phyloP scores from a whole-genome alignment of 2,797 vertebrate genomes.

The Coccyzus lansbergi region DNA sequence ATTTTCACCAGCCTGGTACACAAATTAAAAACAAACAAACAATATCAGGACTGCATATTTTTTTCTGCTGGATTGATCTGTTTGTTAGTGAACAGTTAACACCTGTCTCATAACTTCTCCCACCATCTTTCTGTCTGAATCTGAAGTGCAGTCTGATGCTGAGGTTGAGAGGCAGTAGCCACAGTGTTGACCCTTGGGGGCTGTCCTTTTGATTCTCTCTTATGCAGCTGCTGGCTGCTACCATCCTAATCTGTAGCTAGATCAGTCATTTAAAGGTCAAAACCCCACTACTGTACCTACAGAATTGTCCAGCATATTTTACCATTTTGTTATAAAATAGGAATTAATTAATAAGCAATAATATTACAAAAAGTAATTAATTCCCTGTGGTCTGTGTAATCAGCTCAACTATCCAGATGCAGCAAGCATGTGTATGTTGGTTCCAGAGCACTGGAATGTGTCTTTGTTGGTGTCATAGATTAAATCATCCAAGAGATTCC shows the following conservation, averaged over 20 bases:
- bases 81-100: background rate
- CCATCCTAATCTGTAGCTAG: too few relatives aligned
- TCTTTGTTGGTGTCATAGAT: background rate
- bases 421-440: background rate
- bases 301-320: background rate
- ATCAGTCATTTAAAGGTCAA: background rate
- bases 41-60: background rate
- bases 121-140: too few relatives aligned
- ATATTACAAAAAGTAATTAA: rapidly evolving
- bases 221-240: background rate
- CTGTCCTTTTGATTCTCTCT: too few relatives aligned
- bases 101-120: background rate
- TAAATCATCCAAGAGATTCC: background rate
- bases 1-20: background rate
- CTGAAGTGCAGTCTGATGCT: rapidly evolving
- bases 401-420: background rate
- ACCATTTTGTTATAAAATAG: background rate
- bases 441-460: background rate
- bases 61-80: background rate
- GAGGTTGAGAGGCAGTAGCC: background rate
- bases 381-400: background rate
- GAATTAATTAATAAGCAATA: background rate
- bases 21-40: background rate
- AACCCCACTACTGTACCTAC: rapidly evolving
- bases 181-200: too few relatives aligned